These are phyloP conservation scores for Gymnoscelis rufifasciata DNA, from an alignment of 2,888 invertebrate species.

Conservation along the genomic window DNA sequence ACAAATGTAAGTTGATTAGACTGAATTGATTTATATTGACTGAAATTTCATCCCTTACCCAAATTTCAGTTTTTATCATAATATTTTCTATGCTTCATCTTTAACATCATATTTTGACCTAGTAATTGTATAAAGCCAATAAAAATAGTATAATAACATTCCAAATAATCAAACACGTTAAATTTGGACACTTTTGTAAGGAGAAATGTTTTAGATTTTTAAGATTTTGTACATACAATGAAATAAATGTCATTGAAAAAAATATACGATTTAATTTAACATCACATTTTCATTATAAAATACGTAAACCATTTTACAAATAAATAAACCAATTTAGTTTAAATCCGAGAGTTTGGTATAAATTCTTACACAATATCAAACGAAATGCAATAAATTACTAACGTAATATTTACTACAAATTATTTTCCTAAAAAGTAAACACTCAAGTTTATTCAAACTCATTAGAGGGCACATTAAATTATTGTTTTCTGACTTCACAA, in stretches of 20 bases:
- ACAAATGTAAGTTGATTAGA: slow-evolving; percentile 19
- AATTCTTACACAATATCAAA: no score
- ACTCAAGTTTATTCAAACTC: no score
- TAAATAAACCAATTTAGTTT: no score
- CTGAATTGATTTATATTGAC: slow-evolving; percentile 31
- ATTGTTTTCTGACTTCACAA: no score
- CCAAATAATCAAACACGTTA: slow-evolving; percentile 71
- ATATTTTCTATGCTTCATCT: slow-evolving; percentile 53
- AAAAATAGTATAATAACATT: slow-evolving; percentile 76
- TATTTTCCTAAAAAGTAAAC: no score
- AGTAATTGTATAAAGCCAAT: slow-evolving; percentile 63
- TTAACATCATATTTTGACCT: slow-evolving; percentile 53
- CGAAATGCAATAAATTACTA: no score
- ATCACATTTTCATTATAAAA: background rate
- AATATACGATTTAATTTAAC: slow-evolving; percentile 42
- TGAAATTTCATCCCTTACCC: slow-evolving; percentile 26
- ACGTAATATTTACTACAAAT: no score
- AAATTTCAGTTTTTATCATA: slow-evolving; percentile 37
- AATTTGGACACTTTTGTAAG: slow-evolving; percentile 78
- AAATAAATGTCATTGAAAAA: slow-evolving; percentile 78
- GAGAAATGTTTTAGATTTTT: slow-evolving; percentile 68
- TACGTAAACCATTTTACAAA: background rate
- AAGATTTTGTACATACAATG: slow-evolving; percentile 79
- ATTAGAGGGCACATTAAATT: no score
- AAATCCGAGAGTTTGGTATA: no score